Base-by-base conservation (phyloP, 1,140 invertebrate species). In the Zophobas atratus region DNA sequence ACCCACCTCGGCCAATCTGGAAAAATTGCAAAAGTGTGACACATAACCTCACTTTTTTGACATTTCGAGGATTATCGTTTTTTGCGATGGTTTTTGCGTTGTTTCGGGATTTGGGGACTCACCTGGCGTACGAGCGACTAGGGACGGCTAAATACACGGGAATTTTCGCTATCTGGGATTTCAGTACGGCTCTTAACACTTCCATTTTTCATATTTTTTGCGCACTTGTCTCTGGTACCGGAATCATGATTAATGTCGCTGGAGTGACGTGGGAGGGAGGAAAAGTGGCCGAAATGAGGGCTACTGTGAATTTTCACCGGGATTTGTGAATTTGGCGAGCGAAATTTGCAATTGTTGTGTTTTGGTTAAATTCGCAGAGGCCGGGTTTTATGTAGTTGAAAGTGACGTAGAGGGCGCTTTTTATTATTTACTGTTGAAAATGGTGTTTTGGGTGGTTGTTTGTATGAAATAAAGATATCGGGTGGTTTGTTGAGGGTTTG, bases 1-100 rank as follows among this genome's bases (percentile, higher is more conserved):
- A 33, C 94, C 94, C 70, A 96, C 93, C 89, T 95, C 94, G n/a
- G 92, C 90, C 75, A 95, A 88, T 88, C 93, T 93, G 70, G 35
- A 82, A 81, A 70, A 63, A 48, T 60, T 5, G 33, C 32, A 74
- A 55, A 57, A 4, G n/a, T 32, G 3, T 56, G 33, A 8, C 8
- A 67, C 67, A 71, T 77, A 77, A 72, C 63, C 75, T 71, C 60
- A 77, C 63, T 75, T 53, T 48, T 48, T 5, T 41, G 46, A 39
- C 56, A 57, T 35, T 74, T 38, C 8, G 1, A 6, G n/a, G 36
- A n/a, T 49, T 33, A 32, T 8, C 3, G 56, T 34, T 33, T 1
- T 53, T n/a, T 32, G 34, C 49, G 41, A 35, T 6, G 33, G 35
- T 43, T 34, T 5, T n/a, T 1, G 48, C 46, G 38, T 36, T 5